Percentiles rank a stretch among this genome's conserved stretches.
phyloP scores from a whole-genome alignment of 2,113 vertebrate genomes.

The Oryctolagus cuniculus region mOryCun1.1 NC_091440.1:33160501-33161000 shows the following conservation, averaged over 20 bases:
- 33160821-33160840: neutral
- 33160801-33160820: neutral
- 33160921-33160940: neutral
- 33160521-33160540: neutral
- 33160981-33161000: neutral
- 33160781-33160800: neutral
- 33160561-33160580: neutral
- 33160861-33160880: neutral
- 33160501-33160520: neutral
- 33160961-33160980: neutral
- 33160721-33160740: neutral
- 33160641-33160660: neutral
- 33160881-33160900: conserved; percentile 13
- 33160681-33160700: neutral
- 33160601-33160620: neutral
- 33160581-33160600: neutral
- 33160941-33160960: conserved; percentile 6
- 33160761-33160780: neutral
- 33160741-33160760: neutral
- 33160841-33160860: neutral
- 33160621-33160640: neutral
- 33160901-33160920: neutral
- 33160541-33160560: neutral
- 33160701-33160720: neutral
- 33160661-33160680: neutral